These are phyloP conservation scores for Darevskia nairensis DNA, from an alignment of 2,797 vertebrate genomes.

Conservation along the genomic window DNA sequence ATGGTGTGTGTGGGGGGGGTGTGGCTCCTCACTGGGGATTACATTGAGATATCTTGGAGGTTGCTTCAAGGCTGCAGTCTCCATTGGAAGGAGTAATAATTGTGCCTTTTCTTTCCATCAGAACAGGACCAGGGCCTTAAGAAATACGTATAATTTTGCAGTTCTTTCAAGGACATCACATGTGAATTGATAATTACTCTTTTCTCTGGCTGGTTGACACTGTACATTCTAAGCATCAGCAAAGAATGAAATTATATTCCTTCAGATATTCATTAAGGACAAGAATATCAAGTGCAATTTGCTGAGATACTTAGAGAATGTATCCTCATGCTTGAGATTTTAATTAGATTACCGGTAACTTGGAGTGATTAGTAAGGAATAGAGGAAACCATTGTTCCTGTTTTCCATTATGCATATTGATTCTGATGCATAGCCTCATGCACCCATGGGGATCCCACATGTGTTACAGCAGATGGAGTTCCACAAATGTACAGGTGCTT, in stretches of 20 bases:
- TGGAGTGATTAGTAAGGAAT: background rate
- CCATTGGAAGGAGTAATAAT: background rate
- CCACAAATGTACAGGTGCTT: background rate
- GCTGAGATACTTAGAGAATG: background rate
- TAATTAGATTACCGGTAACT: background rate
- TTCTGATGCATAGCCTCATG: background rate
- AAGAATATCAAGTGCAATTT: background rate
- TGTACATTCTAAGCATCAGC: background rate
- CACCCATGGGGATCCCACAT: background rate
- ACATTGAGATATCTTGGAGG: background rate
- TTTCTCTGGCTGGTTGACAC: conserved; percentile 15
- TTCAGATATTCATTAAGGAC: background rate
- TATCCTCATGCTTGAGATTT: background rate
- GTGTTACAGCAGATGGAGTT: background rate
- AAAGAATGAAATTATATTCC: background rate
- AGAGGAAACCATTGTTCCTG: background rate
- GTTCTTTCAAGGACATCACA: background rate
- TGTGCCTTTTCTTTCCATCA: background rate
- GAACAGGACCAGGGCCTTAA: background rate
- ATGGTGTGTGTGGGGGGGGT: no score
- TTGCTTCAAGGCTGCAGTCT: background rate
- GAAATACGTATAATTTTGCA: conserved; percentile 14
- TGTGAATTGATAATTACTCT: background rate
- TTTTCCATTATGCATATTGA: background rate
- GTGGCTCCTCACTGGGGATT: fast-evolving